Base-by-base conservation (phyloP, 64 coral and sea anemone genomes). In the Astreopora myriophthalma region DNA sequence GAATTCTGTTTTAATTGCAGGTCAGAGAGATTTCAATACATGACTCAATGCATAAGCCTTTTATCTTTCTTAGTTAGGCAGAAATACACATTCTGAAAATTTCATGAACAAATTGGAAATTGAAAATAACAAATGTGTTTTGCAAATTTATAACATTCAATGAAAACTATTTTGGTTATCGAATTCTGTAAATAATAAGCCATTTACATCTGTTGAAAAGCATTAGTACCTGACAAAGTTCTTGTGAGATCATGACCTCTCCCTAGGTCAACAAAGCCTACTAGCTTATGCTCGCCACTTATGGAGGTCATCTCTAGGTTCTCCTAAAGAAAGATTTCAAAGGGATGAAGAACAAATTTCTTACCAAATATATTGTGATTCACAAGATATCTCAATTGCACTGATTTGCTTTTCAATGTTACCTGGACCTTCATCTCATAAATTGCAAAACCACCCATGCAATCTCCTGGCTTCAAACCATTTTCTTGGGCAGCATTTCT, bases 221-320 rank as follows among this genome's bases (percentile, higher is more conserved):
- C 17, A 57, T 2, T 57, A 11, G 9, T 75, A 92, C 90, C 71
- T 76, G 71, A 31, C 35, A 93, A 55, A 23, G 44, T 10, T 79
- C 39, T 14, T 60, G 86, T 87, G 22, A 62, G 26, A 5, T 87
- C 84, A 71, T 93, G 91, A 69, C n/a, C 52, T 11, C 66, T 35
- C 8, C 91, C 91, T 7, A 93, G 74, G 31, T 80, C 20, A 14
- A 93, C 91, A 87, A 93, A 93, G 35, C 91, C 91, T 19, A 86
- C 84, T 27, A 93, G 74, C 34, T 42, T 71, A 19, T 87, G 91
- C 31, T 93, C 87, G 6, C 84, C 91, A 79, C 79, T 79, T 33
- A 36, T 55, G 3, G 55, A 30, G 12, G 69, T 62, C 91, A 93
- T 87, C 55, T 93, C 91, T 55, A 93, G 17, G 31, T 93, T 93